Base-by-base conservation (phyloP, 2,888 invertebrate species). In the Horisme vitalbata region DNA sequence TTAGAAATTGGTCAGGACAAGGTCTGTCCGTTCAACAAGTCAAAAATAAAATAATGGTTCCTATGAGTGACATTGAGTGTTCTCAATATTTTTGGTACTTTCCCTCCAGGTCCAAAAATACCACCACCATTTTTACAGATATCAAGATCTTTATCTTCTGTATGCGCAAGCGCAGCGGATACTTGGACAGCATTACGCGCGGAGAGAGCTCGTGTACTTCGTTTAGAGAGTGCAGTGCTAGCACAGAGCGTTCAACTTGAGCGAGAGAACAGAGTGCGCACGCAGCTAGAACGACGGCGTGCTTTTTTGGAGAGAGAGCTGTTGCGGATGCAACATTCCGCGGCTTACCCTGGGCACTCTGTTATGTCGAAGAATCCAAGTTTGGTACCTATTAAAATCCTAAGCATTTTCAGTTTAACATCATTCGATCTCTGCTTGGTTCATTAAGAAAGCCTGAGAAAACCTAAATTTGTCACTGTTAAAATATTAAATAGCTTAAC, bases 181-280 rank as follows among this genome's bases (percentile, higher is more conserved):
- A 83, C 83, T 3, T 88, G 87, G 86, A 71, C 82, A 0, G 83
- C 87, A 1, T 52, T 89, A 38, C 72, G 80, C 0, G 71, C 73
- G 3, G 89, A 90, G 60, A 66, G 90, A 1, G 75, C 80, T 23
- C 83, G 84, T 2, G 84, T 87, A 18, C 64, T 84, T 3, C 71
- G 74, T 3, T 65, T 89, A 34, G 88, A 89, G 64, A 77, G 81
- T 30, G 81, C 84, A 0, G 79, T 89, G 43, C 59, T 84, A 9
- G 73, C 82, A 15, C 87, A 88, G 62, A 79, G 72, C 47, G 48
- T 79, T 37, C 86, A 87, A 55, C 57, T 86, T 33, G 81, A 86
- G 47, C 75, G 84, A 10, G 86, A 86, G 55, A 76, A 71, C 2
- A 71, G 78, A 41, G 81, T 83, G 34, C 79, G 89, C 45, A 88